Evolutionary conservation across 1,140 invertebrate genomes (phyloP).

Genomic region (Leguminivora glycinivorella): DNA sequence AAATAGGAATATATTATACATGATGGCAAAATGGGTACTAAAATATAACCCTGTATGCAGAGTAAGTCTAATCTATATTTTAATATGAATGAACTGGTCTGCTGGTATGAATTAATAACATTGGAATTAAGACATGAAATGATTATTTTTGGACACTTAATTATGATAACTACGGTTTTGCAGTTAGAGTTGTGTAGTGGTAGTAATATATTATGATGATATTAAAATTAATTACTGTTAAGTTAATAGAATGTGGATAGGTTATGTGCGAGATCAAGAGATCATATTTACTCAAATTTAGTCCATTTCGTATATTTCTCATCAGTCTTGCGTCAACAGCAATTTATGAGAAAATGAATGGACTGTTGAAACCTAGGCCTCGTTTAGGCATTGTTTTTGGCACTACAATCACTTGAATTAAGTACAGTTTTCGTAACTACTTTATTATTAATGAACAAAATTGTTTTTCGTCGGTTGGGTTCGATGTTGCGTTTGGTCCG

Average conservation of each 20-base stretch:
- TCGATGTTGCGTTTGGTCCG: slow-evolving; percentile 64
- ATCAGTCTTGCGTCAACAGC: slow-evolving; percentile 54
- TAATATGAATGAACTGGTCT: slow-evolving; percentile 4
- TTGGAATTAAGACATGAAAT: slow-evolving; percentile 7
- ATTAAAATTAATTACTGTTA: slow-evolving; percentile 13
- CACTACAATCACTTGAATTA: slow-evolving; percentile 41
- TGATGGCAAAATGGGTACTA: slow-evolving; percentile 34
- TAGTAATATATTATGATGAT: neutral
- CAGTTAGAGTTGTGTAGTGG: neutral
- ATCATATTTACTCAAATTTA: slow-evolving; percentile 60
- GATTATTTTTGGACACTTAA: neutral
- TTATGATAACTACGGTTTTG: neutral
- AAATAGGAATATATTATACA: slow-evolving; percentile 29
- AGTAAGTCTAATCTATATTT: slow-evolving; percentile 27
- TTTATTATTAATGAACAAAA: slow-evolving; percentile 74
- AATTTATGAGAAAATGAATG: slow-evolving; percentile 64
- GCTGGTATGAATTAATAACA: slow-evolving; percentile 8
- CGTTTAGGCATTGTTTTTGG: slow-evolving; percentile 41
- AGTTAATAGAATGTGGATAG: slow-evolving; percentile 31
- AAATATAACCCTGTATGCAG: slow-evolving; percentile 37
- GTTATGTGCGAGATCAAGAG: slow-evolving; percentile 56
- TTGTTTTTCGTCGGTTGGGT: slow-evolving; percentile 73
- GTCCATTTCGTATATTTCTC: slow-evolving; percentile 52
- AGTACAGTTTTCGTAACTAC: slow-evolving; percentile 55
- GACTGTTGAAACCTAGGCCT: slow-evolving; percentile 37